These are phyloP conservation scores for Drosophila koepferae DNA, from an alignment of 2,888 invertebrate genomes.

Conservation along the genomic window DNA sequence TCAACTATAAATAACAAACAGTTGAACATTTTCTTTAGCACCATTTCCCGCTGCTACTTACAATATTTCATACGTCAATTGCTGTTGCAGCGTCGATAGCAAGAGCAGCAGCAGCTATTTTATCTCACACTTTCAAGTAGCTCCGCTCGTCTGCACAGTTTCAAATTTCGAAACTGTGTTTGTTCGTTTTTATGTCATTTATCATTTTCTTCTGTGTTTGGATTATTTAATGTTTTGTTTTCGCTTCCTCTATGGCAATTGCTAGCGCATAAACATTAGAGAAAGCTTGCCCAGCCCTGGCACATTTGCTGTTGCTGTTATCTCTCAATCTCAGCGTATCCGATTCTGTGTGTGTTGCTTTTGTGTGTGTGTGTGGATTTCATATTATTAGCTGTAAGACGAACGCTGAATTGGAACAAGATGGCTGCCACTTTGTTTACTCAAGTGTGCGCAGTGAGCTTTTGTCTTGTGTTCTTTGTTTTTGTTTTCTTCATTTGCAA, in stretches of 20 bases:
- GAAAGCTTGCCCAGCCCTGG: constrained; percentile 48
- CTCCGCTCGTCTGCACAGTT: constrained; percentile 9
- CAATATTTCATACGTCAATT: constrained; percentile 31
- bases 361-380: constrained; percentile 18
- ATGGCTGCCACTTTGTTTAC: constrained; percentile 57
- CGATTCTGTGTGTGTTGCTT: constrained; percentile 14
- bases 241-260: constrained; percentile 22
- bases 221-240: constrained; percentile 63
- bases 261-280: constrained; percentile 19
- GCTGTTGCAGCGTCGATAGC: not conserved
- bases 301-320: constrained; percentile 17
- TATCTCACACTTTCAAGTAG: constrained; percentile 29
- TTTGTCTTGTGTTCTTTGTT: constrained; percentile 29
- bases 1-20: constrained; percentile 33
- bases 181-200: constrained; percentile 53
- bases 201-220: constrained; percentile 57
- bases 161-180: constrained; percentile 35
- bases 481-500: constrained; percentile 17
- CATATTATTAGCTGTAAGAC: constrained; percentile 40
- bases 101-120: not conserved
- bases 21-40: constrained; percentile 7
- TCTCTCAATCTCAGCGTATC: constrained; percentile 52
- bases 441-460: constrained; percentile 47
- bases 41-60: constrained; percentile 13
- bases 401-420: constrained; percentile 58